A percentile compares a stretch with the other conserved stretches of the same genome.
Conservation (phyloP, 2,888 invertebrate species). For the Pinctada fucata region DNA sequence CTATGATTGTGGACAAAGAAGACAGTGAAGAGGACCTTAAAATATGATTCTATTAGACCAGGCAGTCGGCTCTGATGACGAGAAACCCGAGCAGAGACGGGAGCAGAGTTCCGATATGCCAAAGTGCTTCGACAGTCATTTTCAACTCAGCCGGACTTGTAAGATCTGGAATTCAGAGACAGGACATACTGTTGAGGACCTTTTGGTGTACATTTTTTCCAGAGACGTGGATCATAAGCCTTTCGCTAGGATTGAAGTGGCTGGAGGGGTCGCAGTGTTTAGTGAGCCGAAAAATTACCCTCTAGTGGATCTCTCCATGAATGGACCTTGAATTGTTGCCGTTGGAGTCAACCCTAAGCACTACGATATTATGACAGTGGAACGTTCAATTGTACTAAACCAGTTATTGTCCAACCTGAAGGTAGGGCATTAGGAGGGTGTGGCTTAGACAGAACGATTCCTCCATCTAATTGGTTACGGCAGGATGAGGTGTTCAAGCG, state of each 20-base stretch:
- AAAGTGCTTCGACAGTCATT: conserved; percentile 1
- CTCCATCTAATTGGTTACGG: background rate
- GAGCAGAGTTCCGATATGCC: background rate
- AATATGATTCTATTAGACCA: background rate
- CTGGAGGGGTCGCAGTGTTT: background rate
- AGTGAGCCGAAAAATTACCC: background rate
- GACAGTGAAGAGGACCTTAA: background rate
- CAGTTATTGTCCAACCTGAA: background rate
- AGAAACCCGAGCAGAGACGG: background rate
- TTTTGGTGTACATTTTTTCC: background rate
- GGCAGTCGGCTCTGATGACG: background rate
- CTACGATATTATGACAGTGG: background rate
- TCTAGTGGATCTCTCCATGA: background rate
- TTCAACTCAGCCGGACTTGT: background rate
- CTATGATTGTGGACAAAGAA: background rate
- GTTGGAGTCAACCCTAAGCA: conserved; percentile 19
- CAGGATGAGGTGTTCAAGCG: conserved; percentile 8
- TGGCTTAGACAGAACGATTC: conserved; percentile 12
- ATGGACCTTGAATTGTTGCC: conserved; percentile 10
- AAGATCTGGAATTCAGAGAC: conserved; percentile 2
- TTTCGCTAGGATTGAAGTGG: background rate
- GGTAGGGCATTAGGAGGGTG: conserved; percentile 9
- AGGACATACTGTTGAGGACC: conserved; percentile 1
- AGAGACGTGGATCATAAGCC: background rate
- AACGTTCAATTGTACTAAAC: background rate